A percentile compares a stretch with the other conserved stretches of the same genome.
Conservation (phyloP, 2,113 vertebrate genomes). For the Tachuris rubrigastra region DNA sequence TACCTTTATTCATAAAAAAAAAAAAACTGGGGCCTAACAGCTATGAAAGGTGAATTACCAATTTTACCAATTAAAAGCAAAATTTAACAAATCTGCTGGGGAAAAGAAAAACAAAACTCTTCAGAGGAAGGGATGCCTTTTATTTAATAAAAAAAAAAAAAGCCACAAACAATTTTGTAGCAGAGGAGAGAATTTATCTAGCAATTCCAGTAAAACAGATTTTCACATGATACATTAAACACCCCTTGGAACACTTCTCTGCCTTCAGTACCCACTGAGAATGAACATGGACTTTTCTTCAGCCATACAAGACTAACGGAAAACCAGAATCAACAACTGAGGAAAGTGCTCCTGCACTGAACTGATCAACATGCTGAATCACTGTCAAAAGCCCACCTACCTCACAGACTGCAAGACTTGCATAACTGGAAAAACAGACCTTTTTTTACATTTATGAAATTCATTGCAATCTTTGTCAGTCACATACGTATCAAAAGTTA, state of each 20-base stretch:
- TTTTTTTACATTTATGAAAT: not conserved
- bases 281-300: not conserved
- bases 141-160: not conserved
- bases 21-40: not conserved
- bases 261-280: not conserved
- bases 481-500: not conserved
- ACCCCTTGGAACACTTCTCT: not conserved
- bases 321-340: not conserved
- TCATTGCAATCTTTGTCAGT: not conserved
- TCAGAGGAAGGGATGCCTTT: not conserved
- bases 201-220: not conserved
- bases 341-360: not conserved
- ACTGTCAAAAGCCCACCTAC: not conserved
- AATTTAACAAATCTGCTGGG: not conserved
- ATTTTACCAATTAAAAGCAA: not conserved
- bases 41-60: not conserved
- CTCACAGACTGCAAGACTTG: not conserved
- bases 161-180: not conserved
- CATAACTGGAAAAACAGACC: not conserved
- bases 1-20: not conserved
- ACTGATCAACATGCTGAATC: not conserved
- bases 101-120: too few species aligned
- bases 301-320: not conserved
- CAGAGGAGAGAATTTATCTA: not conserved
- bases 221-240: not conserved